A percentile compares a stretch with the other conserved stretches of the same genome.
Evolutionary conservation across 2,797 vertebrate species (phyloP).

Genomic region (Chrosomus eos): DNA sequence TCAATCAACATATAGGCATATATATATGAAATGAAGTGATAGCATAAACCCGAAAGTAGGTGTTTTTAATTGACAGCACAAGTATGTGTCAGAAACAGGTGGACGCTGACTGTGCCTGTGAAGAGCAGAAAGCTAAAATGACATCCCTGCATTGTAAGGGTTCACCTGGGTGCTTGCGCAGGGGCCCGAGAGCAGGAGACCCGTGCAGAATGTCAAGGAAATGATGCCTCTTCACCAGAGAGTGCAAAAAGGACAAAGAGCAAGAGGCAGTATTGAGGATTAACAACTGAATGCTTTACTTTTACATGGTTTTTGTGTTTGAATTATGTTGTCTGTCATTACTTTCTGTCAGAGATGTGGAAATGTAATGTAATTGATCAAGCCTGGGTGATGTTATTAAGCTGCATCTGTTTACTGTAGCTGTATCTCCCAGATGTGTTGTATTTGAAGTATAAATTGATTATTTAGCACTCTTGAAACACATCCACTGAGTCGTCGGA

Average conservation of each 20-base stretch:
- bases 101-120: conserved; percentile 68
- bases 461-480: conserved; percentile 52
- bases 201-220: conserved; percentile 65
- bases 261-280: conserved; percentile 37
- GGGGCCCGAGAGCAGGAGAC: conserved; percentile 71
- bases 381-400: conserved; percentile 6
- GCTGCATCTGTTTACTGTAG: conserved; percentile 2
- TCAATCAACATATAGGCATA: background rate
- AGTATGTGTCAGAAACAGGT: conserved; percentile 79
- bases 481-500: conserved; percentile 22
- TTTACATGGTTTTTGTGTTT: background rate
- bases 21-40: background rate
- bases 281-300: conserved; percentile 37
- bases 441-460: conserved; percentile 53
- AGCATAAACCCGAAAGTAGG: conserved; percentile 10
- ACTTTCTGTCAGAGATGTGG: background rate
- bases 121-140: conserved; percentile 79
- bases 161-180: conserved; percentile 77
- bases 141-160: conserved; percentile 79
- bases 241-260: conserved; percentile 28
- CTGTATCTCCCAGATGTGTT: conserved; percentile 34
- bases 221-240: conserved; percentile 57
- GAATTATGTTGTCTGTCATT: background rate
- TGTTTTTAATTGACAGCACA: conserved; percentile 54
- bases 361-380: conserved; percentile 42